Conservation (phyloP, 1,140 invertebrate species). For the Orussus abietinus region DNA sequence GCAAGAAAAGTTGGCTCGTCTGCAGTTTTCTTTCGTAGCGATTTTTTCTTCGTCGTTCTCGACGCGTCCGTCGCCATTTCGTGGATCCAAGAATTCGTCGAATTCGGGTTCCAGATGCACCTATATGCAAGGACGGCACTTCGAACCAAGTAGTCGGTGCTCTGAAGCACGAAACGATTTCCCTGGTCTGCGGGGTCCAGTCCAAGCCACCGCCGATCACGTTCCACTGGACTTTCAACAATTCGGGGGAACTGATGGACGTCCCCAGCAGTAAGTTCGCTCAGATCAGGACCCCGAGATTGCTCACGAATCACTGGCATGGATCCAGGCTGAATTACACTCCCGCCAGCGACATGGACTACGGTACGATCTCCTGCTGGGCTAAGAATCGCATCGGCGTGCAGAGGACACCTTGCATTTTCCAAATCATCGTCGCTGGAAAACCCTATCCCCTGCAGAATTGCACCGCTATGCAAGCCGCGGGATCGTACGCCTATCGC, state of each 20-base stretch:
- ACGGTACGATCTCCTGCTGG: conserved; percentile 81
- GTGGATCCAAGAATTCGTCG: too few relatives aligned
- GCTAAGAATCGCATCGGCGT: conserved; percentile 74
- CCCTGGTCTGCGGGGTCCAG: conserved; percentile 78
- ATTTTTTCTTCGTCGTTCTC: background rate
- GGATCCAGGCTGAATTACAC: conserved; percentile 78
- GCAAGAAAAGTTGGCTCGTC: too few relatives aligned
- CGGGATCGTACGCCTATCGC: conserved; percentile 38
- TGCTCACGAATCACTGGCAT: conserved; percentile 57
- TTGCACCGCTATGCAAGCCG: conserved; percentile 64
- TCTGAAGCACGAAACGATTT: conserved; percentile 78
- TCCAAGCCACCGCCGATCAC: conserved; percentile 74
- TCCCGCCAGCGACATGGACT: conserved; percentile 78
- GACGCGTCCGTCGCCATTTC: background rate
- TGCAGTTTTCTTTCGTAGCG: too few relatives aligned
- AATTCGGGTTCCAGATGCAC: conserved; percentile 69
- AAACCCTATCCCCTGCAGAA: conserved; percentile 83
- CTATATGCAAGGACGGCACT: conserved; percentile 69
- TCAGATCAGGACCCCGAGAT: conserved; percentile 33
- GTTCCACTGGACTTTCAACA: conserved; percentile 88
- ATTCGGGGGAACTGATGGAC: conserved; percentile 75
- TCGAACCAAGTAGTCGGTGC: conserved; percentile 76
- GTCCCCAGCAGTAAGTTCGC: conserved; percentile 64
- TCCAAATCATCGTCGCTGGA: conserved; percentile 63
- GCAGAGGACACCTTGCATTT: conserved; percentile 78